Conservation (phyloP, 2,888 invertebrate genomes). For the Pharmacophagus antenor region DNA sequence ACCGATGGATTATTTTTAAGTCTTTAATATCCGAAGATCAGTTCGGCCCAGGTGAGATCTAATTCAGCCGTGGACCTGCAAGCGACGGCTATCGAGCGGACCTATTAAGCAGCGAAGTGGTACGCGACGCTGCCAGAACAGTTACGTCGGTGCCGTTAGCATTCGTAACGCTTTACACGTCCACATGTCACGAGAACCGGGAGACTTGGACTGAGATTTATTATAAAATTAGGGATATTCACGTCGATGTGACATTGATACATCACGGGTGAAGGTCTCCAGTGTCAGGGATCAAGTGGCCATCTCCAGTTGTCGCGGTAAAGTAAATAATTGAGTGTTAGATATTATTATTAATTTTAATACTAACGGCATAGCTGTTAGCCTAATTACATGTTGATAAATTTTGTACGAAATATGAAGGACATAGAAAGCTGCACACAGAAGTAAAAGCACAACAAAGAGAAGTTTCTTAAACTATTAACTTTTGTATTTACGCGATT, state of each 20-base stretch:
- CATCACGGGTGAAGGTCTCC: not conserved
- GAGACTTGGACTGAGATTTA: conserved; percentile 15
- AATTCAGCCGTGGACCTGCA: conserved; percentile 37
- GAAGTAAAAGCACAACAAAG: no score
- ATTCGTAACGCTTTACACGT: conserved; percentile 26
- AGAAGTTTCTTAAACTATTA: no score
- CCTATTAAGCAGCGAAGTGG: conserved; percentile 54
- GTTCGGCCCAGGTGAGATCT: conserved; percentile 34
- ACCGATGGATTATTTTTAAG: no score
- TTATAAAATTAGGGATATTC: conserved; percentile 4
- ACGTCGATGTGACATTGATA: not conserved
- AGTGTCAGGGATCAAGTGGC: not conserved
- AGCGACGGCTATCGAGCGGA: conserved; percentile 43
- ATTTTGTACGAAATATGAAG: not conserved
- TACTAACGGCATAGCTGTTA: not conserved
- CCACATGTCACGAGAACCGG: conserved; percentile 24
- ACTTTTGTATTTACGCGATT: no score
- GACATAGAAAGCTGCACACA: not conserved
- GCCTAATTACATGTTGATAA: not conserved
- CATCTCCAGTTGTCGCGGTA: not conserved
- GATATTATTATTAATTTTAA: not conserved
- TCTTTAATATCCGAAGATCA: conserved; percentile 8
- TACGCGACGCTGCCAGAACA: conserved; percentile 47
- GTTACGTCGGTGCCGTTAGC: conserved; percentile 56
- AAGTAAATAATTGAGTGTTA: not conserved